Conservation (phyloP, 2,113 vertebrate genomes). For the human region GRCh38 chr14:76000001-76000500, state of each 20-base stretch:
- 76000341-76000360: too few species aligned
- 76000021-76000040: background rate
- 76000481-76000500: too few species aligned
- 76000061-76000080: background rate
- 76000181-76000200: background rate
- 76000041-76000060: background rate
- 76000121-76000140: background rate
- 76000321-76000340: too few species aligned
- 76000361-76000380: too few species aligned
- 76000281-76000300: too few species aligned
- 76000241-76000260: background rate
- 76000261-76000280: background rate
- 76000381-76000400: too few species aligned
- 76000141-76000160: background rate
- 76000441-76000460: too few species aligned
- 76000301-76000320: too few species aligned
- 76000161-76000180: constrained; percentile 20
- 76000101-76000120: background rate
- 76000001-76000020: background rate
- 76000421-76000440: too few species aligned
- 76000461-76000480: too few species aligned
- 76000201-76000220: background rate
- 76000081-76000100: background rate
- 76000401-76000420: too few species aligned
- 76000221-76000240: background rate